Evolutionary conservation across 2,113 vertebrate genomes (phyloP).

Genomic region (Onychostoma macrolepis): DNA sequence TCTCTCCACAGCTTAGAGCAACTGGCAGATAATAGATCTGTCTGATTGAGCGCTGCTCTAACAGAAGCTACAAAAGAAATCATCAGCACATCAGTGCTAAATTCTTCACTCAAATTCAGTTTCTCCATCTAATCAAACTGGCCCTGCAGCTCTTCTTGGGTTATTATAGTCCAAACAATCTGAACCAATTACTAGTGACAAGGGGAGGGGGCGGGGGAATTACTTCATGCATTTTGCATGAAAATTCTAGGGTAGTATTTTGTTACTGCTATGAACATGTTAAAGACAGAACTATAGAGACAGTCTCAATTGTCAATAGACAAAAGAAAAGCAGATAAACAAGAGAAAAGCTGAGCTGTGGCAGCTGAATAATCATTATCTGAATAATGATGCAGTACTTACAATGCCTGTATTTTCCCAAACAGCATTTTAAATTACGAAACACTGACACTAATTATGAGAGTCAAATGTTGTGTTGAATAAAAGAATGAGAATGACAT

Average conservation of each 20-base stretch:
- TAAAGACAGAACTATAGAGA: constrained; percentile 47
- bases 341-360: too few species aligned
- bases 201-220: constrained; percentile 56
- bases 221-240: constrained; percentile 65
- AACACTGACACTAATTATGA: not conserved
- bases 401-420: not conserved
- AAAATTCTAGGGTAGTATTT: constrained; percentile 8
- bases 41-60: constrained; percentile 6
- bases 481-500: not conserved
- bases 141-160: not conserved
- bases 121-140: not conserved
- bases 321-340: too few species aligned
- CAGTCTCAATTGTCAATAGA: too few species aligned
- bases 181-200: not conserved
- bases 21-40: constrained; percentile 22
- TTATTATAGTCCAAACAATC: not conserved
- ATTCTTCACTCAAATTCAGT: constrained; percentile 19
- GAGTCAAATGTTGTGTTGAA: not conserved
- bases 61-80: constrained; percentile 28
- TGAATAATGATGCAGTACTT: too few species aligned
- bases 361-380: too few species aligned
- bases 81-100: constrained; percentile 20
- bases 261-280: constrained; percentile 62
- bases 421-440: not conserved
- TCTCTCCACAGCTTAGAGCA: not conserved